Conservation (phyloP, 2,797 vertebrate species). For the Hyperoplus lanceolatus region DNA sequence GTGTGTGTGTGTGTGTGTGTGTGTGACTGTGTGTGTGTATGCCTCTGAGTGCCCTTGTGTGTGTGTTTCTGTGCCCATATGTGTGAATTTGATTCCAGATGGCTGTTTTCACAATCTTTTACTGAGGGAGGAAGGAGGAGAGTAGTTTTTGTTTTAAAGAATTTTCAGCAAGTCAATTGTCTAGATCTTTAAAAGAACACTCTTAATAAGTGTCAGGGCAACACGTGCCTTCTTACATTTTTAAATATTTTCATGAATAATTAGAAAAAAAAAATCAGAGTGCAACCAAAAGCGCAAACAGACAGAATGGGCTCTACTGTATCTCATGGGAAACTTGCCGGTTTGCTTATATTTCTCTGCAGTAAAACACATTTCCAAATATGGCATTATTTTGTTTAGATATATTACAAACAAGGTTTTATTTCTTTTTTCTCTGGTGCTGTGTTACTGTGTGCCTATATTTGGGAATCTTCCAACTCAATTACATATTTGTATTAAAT, state of each 20-base stretch:
- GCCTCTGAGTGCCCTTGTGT: too few species aligned
- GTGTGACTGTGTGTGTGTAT: background rate
- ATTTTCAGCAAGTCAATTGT: background rate
- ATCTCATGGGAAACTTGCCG: background rate
- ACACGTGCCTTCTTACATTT: background rate
- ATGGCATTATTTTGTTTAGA: background rate
- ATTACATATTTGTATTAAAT: background rate
- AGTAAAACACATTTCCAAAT: background rate
- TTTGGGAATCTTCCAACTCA: background rate
- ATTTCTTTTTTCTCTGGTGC: background rate
- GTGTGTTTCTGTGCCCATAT: too few species aligned
- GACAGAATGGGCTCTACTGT: background rate
- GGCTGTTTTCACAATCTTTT: background rate
- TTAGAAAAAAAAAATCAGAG: background rate
- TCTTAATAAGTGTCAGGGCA: background rate
- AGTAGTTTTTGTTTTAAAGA: background rate
- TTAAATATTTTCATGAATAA: background rate
- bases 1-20: background rate
- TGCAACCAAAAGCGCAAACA: background rate
- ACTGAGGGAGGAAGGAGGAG: too few species aligned
- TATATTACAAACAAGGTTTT: background rate
- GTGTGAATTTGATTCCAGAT: background rate
- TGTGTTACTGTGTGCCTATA: background rate
- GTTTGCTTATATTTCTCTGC: background rate
- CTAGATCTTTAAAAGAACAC: background rate